Conservation (phyloP, 2,888 invertebrate species). For the Hypena proboscidalis region DNA sequence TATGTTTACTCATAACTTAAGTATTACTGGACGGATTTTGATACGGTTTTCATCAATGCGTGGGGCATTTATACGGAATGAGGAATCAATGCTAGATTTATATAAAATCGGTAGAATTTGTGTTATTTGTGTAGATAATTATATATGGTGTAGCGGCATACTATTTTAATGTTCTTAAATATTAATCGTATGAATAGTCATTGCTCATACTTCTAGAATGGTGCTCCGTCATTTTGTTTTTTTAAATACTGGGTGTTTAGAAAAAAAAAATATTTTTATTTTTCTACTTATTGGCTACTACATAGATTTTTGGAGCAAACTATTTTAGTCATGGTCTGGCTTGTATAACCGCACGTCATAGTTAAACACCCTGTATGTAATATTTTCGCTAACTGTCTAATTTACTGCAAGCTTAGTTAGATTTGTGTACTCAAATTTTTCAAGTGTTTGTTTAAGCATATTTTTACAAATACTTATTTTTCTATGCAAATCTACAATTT, state of each 20-base stretch:
- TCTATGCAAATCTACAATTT: slow-evolving; percentile 42
- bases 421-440: slow-evolving; percentile 4
- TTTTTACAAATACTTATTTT: slow-evolving; percentile 43
- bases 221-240: slow-evolving; percentile 55
- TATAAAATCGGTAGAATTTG: slow-evolving; percentile 1
- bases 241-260: slow-evolving; percentile 36
- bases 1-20: background rate
- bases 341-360: background rate
- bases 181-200: slow-evolving; percentile 32
- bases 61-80: background rate
- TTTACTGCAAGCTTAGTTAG: slow-evolving; percentile 15
- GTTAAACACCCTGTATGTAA: slow-evolving; percentile 12
- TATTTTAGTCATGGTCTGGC: background rate
- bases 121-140: slow-evolving; percentile 25
- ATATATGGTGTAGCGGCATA: slow-evolving; percentile 17
- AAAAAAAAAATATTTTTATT: slow-evolving; percentile 10
- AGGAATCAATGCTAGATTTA: background rate
- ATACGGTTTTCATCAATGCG: slow-evolving; percentile 4
- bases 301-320: background rate
- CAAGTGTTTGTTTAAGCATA: slow-evolving; percentile 30
- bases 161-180: slow-evolving; percentile 17
- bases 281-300: background rate
- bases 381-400: slow-evolving; percentile 16
- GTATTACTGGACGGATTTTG: background rate
- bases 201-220: slow-evolving; percentile 63